Base-by-base conservation (phyloP, 2,113 vertebrate genomes). In the Coturnix japonica region DNA sequence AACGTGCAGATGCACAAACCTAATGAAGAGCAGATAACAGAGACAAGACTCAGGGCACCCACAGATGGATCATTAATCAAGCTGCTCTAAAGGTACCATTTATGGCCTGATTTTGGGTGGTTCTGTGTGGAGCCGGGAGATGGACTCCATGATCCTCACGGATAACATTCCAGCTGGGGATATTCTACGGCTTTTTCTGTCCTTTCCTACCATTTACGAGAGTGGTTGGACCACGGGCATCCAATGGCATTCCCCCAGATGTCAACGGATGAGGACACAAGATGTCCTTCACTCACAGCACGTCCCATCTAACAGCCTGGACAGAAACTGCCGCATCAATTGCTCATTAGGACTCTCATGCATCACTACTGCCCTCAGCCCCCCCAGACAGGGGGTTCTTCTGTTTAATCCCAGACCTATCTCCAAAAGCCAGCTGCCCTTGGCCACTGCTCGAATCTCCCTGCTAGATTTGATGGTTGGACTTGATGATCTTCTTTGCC, bases 61-160 rank as follows among this genome's bases (percentile, higher is more conserved):
- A 46, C 0, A 0, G 47, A 6, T 1, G 22, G 75, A 69, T 20
- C n/a, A 8, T 39, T 20, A 30, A 5, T 41, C 28, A 37, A 53
- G 30, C 33, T 56, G 22, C 31, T 60, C 30, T 19, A 6, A 31
- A 2, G 8, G 49, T 16, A n/a, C n/a, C 5, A 16, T 53, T 53
- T 8, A 53, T 17, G 25, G 49, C 25, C 49, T 51, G 51, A 28
- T 28, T 53, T 30, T 28, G 23, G 15, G 26, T 28, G 51, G 51
- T 53, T 28, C 51, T 53, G 26, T 17, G 51, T 12, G 13, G 25
- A 51, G 23, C 25, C 23, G 26, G 49, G 23, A 51, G 23, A 8
- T 14, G 25, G 49, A 51, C 49, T 26, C 25, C 49, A 13, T 7
- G 51, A 28, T 16, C 51, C 26, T 53, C 51, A 53, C 8, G 14